Percentiles rank a stretch among this genome's conserved stretches.
Conservation (phyloP, 2,888 invertebrate species). For the Timandra comae region DNA sequence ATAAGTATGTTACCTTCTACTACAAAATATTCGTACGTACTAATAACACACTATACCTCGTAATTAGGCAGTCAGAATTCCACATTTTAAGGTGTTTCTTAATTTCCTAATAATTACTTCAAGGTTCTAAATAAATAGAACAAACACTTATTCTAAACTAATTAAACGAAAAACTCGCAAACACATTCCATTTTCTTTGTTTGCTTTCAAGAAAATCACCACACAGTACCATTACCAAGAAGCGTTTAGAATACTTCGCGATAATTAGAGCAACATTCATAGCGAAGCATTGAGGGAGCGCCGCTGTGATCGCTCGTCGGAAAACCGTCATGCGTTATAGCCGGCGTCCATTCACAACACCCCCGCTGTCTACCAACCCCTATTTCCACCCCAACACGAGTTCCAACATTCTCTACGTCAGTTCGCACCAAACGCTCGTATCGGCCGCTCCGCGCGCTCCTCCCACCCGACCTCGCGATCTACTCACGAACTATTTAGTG, state of each 20-base stretch:
- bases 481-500: slow-evolving; percentile 49
- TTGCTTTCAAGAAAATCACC: too few species aligned
- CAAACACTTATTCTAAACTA: too few species aligned
- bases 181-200: too few species aligned
- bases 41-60: too few species aligned
- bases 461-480: slow-evolving; percentile 45
- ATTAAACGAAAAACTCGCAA: too few species aligned
- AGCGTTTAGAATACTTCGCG: slow-evolving; percentile 9
- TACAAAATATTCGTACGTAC: too few species aligned
- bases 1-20: too few species aligned
- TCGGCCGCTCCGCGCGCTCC: slow-evolving; percentile 27
- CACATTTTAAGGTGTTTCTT: too few species aligned
- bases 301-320: slow-evolving; percentile 10
- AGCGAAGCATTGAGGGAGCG: slow-evolving; percentile 25
- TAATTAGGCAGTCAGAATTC: too few species aligned
- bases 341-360: slow-evolving; percentile 40
- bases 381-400: slow-evolving; percentile 35
- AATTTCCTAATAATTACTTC: too few species aligned
- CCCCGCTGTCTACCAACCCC: slow-evolving; percentile 40
- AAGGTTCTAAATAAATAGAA: too few species aligned
- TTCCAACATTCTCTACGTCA: slow-evolving; percentile 40
- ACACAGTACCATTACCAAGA: too few species aligned
- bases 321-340: slow-evolving; percentile 25
- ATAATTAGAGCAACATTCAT: slow-evolving; percentile 35
- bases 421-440: slow-evolving; percentile 43